Evolutionary conservation across 2,797 vertebrate genomes (phyloP), one percentile per base, ranked within the genome.

Genomic region (Pseudopleuronectes americanus): DNA sequence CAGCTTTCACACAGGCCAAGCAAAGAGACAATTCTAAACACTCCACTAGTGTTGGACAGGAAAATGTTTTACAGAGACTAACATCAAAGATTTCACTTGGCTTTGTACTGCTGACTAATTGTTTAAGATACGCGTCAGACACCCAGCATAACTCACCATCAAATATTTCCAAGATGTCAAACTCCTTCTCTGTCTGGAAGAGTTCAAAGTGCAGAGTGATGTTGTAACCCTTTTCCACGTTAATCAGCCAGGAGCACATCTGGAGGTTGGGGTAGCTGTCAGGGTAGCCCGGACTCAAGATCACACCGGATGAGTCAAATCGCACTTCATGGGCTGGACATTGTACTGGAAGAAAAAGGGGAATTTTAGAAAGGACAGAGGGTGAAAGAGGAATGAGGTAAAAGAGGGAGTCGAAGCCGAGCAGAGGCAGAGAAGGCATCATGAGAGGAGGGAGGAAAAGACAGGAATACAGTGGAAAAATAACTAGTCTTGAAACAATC

Each of bases 161-260:
- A 92, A 97, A 99, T 92, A 98, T 96, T 90, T 99, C 97, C 87
- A 99, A 94, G 91, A 99, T 96, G 91, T 99, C 98, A 93, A 99
- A 99, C 86, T 99, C 97, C 71, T 97, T 99, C 92, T 99, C 97
- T 17, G 97, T 99, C 84, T 99, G 97, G 92, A 99, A 99, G 85
- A 97, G 96, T 85, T 98, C 95, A 48, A 99, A 96, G 91, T 96
- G 95, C 89, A 99, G 93, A 70, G 96, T 97, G 91, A 99, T 95
- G 83, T 99, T 99, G 89, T 99, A 99, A 56, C 98, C 97, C 81
- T 98, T 98, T 92, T 99, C 97, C 84, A 99, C 97, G 0, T 95
- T 97, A 77, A 99, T 97, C 77, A 96, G 95, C 98, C 98, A 99
- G 0, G 97, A 95, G 87, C 98, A 99, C 96, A 98, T 99, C 89